Evolutionary conservation across 2,113 vertebrate species (phyloP).

Genomic region (human): DNA sequence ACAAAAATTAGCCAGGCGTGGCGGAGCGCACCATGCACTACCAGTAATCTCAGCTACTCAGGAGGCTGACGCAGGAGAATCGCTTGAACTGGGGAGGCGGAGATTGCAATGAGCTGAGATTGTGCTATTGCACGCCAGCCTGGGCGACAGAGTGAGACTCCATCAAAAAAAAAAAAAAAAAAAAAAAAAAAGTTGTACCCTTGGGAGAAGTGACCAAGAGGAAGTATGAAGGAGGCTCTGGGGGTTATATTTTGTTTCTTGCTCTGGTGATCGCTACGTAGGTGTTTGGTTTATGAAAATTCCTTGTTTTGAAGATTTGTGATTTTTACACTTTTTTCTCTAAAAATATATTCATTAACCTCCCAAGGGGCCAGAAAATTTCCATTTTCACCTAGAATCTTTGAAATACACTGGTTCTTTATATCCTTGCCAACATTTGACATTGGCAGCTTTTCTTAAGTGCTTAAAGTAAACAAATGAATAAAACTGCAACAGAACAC

Average conservation of each 20-base stretch:
- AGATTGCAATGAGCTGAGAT: too few species aligned
- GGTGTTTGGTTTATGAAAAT: not conserved
- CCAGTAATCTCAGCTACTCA: too few species aligned
- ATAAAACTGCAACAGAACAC: not conserved
- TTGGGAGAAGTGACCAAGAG: too few species aligned
- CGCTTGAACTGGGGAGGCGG: too few species aligned
- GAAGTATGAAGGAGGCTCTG: not conserved
- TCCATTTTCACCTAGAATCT: not conserved
- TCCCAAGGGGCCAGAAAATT: not conserved
- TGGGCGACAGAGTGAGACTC: too few species aligned
- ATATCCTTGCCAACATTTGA: not conserved
- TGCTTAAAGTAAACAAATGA: not conserved
- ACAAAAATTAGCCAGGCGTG: too few species aligned
- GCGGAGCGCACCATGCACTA: too few species aligned
- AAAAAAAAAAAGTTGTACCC: too few species aligned
- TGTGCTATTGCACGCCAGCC: too few species aligned
- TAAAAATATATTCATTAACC: not conserved
- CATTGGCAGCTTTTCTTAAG: not conserved
- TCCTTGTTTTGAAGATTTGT: not conserved
- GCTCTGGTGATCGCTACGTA: too few species aligned
- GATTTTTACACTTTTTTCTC: not conserved
- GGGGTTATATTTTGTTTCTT: not conserved
- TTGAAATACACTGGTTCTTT: not conserved
- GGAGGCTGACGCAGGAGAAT: too few species aligned
- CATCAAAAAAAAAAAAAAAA: too few species aligned